Conservation (phyloP, 1,140 invertebrate genomes). For the Listronotus oregonensis region DNA sequence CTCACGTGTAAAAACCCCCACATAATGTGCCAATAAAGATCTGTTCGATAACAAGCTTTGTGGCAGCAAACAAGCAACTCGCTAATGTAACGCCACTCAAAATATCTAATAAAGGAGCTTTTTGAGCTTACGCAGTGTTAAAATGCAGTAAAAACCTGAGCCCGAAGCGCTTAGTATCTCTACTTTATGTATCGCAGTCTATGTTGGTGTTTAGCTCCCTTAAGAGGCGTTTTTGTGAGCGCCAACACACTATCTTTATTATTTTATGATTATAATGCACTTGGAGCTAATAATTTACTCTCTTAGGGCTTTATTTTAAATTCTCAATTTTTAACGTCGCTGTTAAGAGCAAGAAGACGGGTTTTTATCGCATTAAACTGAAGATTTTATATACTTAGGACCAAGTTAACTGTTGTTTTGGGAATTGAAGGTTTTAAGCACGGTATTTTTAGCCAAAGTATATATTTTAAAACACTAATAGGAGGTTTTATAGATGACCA, state of each 20-base stretch:
- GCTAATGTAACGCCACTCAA: slow-evolving; percentile 53
- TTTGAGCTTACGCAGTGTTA: slow-evolving; percentile 53
- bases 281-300: slow-evolving; percentile 42
- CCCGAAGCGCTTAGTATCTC: slow-evolving; percentile 42
- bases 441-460: neutral
- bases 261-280: slow-evolving; percentile 53
- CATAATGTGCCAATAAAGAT: slow-evolving; percentile 36
- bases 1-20: slow-evolving; percentile 21
- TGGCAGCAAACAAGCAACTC: slow-evolving; percentile 35
- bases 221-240: slow-evolving; percentile 45
- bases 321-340: slow-evolving; percentile 36
- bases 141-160: slow-evolving; percentile 55
- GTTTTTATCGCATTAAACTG: slow-evolving; percentile 31
- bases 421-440: slow-evolving; percentile 15
- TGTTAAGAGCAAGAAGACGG: slow-evolving; percentile 25
- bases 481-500: no score
- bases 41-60: slow-evolving; percentile 35
- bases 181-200: slow-evolving; percentile 48
- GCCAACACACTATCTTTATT: slow-evolving; percentile 50
- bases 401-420: slow-evolving; percentile 28
- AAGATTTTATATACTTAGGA: slow-evolving; percentile 19
- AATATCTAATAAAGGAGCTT: slow-evolving; percentile 54
- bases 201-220: slow-evolving; percentile 40
- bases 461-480: no score
- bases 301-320: slow-evolving; percentile 15